Base-by-base conservation (phyloP, 2,888 invertebrate species). In the Biston betularia region DNA sequence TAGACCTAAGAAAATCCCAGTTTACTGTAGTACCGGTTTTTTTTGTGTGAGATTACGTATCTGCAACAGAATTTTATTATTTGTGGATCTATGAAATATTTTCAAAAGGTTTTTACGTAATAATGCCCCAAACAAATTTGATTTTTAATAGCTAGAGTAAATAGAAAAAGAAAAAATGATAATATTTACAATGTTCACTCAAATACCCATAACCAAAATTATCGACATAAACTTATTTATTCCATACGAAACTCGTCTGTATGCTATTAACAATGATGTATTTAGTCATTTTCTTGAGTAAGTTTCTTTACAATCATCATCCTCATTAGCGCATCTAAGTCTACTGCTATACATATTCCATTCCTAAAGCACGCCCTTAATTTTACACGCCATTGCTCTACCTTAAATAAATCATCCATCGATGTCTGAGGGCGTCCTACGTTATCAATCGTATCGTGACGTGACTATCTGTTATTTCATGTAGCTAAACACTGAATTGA, bases 161-260 rank as follows among this genome's bases (percentile, higher is more conserved):
- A 61, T 46, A 61, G 33, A 57, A 64, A 57, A 66, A 57, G n/a
- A 66, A 60, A 65, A 24, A 74, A 68, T 65, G 68, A 72, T 72
- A 75, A 15, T 73, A 74, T 78, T 74, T 76, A 77, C 73, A 76
- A 72, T 60, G 63, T 71, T 66, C 64, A 49, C 68, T 69, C 71
- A 70, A 69, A 74, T 73, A 75, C 77, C 81, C 80, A 77, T 72
- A 68, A 78, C 79, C 80, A 75, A 68, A 71, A 70, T 62, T 75
- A 73, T 69, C 33, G 45, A 56, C 56, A 40, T 56, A 65, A 52
- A 54, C 49, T 58, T 46, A 50, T 35, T 45, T n/a, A 38, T 48
- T 15, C 14, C 15, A 34, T 34, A 77, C 74, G 73, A 70, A 76
- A 54, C 60, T 52, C 53, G 45, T 63, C 52, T 40, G 48, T 68